Conservation (phyloP, 2,797 vertebrate species). For the Sandelia bainsii region DNA sequence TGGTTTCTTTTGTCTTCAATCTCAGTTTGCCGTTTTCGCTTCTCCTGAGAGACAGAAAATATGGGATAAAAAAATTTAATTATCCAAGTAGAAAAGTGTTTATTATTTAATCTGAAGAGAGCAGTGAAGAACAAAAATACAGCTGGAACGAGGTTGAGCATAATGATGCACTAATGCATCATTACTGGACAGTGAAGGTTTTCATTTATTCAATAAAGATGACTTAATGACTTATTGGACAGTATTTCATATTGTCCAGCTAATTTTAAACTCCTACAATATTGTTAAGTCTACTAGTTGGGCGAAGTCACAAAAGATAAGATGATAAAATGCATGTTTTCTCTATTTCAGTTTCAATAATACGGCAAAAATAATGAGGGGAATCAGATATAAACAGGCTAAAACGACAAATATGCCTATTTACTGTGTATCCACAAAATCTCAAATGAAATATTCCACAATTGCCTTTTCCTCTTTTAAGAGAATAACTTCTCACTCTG, state of each 20-base stretch:
- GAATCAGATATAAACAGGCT: neutral
- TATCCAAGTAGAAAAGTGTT: neutral
- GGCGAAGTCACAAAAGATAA: neutral
- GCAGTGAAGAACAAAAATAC: neutral
- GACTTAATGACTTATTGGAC: slow-evolving; percentile 3
- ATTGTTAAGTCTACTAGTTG: slow-evolving; percentile 1
- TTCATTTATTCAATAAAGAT: slow-evolving; percentile 31
- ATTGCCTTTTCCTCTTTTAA: neutral
- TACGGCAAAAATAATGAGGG: neutral
- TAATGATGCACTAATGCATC: slow-evolving; percentile 15
- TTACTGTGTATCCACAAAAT: no score
- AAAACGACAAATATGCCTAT: neutral
- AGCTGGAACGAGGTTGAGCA: neutral
- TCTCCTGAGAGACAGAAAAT: slow-evolving; percentile 85
- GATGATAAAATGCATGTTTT: no score
- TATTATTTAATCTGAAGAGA: neutral
- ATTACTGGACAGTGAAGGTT: slow-evolving; percentile 8
- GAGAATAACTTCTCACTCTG: neutral
- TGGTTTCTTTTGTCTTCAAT: slow-evolving; percentile 95
- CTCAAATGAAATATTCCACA: no score
- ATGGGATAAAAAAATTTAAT: neutral
- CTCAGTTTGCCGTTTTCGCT: slow-evolving; percentile 95
- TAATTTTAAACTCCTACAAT: slow-evolving; percentile 14
- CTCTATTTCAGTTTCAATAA: neutral
- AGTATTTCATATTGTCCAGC: neutral